Evolutionary conservation across 37 sponge, comb jelly and placozoan genomes (phyloP).

Genomic region (Hexactinellida sp.): DNA sequence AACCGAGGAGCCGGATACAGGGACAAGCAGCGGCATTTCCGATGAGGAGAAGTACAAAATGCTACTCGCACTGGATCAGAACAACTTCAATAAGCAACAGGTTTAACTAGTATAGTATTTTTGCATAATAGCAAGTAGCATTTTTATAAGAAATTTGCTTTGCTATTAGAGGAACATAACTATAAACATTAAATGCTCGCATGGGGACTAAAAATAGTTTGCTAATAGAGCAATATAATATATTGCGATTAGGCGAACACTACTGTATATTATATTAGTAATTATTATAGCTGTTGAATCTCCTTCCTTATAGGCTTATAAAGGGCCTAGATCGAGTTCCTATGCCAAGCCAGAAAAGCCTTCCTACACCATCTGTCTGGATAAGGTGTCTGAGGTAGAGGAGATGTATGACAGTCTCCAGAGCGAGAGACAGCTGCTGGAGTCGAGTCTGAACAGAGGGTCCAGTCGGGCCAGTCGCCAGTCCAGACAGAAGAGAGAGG

Average conservation of each 20-base stretch:
- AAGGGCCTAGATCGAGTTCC: not conserved
- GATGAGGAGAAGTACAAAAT: slow-evolving; percentile 11
- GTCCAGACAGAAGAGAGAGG: slow-evolving; percentile 17
- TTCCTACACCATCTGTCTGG: not conserved
- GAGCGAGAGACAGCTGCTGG: not conserved
- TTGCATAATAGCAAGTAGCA: too few relatives aligned
- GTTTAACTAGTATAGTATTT: not conserved
- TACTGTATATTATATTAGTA: not conserved
- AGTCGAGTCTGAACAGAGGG: not conserved
- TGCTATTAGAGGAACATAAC: too few relatives aligned
- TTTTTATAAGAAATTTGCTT: too few relatives aligned
- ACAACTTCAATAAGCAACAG: not conserved
- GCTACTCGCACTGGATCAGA: not conserved
- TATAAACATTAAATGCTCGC: too few relatives aligned
- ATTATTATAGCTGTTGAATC: not conserved
- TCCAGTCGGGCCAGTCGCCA: not conserved
- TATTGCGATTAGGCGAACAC: too few relatives aligned
- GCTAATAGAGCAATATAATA: too few relatives aligned
- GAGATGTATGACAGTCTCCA: not conserved
- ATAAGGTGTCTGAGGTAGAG: not conserved
- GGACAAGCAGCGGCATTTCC: not conserved
- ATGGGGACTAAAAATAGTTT: too few relatives aligned
- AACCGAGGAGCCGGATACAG: not conserved
- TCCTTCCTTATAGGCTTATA: not conserved
- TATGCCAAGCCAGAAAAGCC: not conserved